phyloP scores from a whole-genome alignment of 1,140 invertebrate species.

The Leucophenga varia region DNA sequence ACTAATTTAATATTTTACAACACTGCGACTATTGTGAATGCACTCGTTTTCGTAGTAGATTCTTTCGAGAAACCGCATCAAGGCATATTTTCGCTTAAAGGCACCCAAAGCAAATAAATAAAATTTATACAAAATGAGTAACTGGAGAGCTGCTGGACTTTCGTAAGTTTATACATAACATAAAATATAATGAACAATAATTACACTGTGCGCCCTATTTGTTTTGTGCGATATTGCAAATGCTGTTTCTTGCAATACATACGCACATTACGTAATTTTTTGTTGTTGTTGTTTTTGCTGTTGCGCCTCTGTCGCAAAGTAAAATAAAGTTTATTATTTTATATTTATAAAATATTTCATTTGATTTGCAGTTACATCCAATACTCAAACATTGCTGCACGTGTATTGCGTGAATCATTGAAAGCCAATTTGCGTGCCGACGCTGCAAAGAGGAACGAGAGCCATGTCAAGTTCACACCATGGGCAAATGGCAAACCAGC shows the following conservation, averaged over 20 bases:
- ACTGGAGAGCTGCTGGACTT: constrained; percentile 66
- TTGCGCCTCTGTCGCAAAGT: constrained; percentile 4
- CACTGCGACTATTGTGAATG: too few species aligned
- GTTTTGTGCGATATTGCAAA: constrained; percentile 11
- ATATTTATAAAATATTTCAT: constrained; percentile 3
- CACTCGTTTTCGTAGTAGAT: too few species aligned
- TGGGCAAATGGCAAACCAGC: constrained; percentile 84
- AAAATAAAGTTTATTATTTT: neutral
- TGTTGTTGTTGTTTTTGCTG: too few species aligned
- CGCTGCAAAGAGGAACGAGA: constrained; percentile 74
- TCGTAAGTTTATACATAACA: constrained; percentile 63
- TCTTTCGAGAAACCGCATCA: too few species aligned
- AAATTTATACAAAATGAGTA: constrained; percentile 59
- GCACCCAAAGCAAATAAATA: too few species aligned
- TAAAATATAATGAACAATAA: too few species aligned
- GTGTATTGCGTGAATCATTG: constrained; percentile 73
- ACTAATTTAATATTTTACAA: too few species aligned
- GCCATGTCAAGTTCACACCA: constrained; percentile 74
- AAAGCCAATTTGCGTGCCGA: constrained; percentile 73
- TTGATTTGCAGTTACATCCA: constrained; percentile 79
- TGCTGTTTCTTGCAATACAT: constrained; percentile 20
- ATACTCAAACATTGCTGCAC: constrained; percentile 88
- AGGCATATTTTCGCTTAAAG: too few species aligned
- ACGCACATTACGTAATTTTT: constrained; percentile 38
- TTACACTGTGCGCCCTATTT: too few species aligned